phyloP scores from a whole-genome alignment of 2,888 invertebrate species.

The Iphiclides podalirius region DNA sequence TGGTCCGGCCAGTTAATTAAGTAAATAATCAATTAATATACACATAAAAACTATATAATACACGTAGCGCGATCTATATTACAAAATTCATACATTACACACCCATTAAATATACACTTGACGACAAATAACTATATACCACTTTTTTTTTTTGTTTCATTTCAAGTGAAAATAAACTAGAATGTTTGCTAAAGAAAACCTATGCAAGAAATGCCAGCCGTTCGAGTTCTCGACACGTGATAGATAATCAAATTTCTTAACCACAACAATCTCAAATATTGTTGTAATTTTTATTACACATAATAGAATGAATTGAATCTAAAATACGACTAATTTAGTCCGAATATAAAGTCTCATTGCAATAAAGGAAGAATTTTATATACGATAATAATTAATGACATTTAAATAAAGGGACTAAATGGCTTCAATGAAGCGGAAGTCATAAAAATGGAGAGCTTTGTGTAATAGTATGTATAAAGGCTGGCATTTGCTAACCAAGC shows the following conservation, averaged over 20 bases:
- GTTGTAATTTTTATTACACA: too few species aligned
- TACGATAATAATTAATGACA: neutral
- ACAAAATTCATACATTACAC: slow-evolving; percentile 40
- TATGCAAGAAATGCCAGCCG: slow-evolving; percentile 13
- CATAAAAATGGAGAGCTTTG: neutral
- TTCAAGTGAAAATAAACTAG: slow-evolving; percentile 34
- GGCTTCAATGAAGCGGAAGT: neutral
- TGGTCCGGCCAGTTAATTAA: slow-evolving; percentile 57
- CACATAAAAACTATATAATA: slow-evolving; percentile 62
- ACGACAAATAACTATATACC: slow-evolving; percentile 26
- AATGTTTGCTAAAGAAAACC: slow-evolving; percentile 32
- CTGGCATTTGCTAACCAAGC: slow-evolving; percentile 36
- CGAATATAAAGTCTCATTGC: too few species aligned
- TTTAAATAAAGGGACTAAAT: neutral
- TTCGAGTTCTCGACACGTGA: too few species aligned
- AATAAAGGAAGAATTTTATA: too few species aligned
- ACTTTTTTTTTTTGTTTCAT: slow-evolving; percentile 24
- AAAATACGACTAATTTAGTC: neutral
- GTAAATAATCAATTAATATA: slow-evolving; percentile 44
- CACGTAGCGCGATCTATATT: slow-evolving; percentile 51
- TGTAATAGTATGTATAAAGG: slow-evolving; percentile 15
- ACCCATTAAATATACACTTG: slow-evolving; percentile 35
- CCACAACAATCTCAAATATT: too few species aligned
- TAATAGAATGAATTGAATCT: too few species aligned
- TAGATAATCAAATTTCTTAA: too few species aligned